Conservation (phyloP, 2,797 vertebrate genomes). For the Enteromius trimaculatus region DNA sequence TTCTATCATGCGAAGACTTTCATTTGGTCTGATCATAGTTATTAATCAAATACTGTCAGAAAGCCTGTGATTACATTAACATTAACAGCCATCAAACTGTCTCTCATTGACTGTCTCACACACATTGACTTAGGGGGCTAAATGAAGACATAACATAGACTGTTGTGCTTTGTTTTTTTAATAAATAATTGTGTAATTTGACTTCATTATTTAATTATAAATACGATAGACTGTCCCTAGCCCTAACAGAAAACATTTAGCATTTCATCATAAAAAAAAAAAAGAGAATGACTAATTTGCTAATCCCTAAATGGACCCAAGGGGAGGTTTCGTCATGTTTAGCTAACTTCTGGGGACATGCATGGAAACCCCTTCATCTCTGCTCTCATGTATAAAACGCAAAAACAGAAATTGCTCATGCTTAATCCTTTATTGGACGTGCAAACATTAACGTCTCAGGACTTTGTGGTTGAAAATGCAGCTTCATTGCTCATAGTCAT, state of each 20-base stretch:
- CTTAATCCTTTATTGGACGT: neutral
- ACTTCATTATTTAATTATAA: neutral
- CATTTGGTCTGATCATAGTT: conserved; percentile 55
- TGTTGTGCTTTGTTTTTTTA: neutral
- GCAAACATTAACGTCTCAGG: neutral
- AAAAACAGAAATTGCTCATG: neutral
- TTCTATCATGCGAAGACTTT: conserved; percentile 35
- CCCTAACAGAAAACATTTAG: neutral
- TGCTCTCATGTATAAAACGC: neutral
- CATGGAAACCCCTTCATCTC: neutral
- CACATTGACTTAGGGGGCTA: neutral
- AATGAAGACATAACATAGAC: neutral
- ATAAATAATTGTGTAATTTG: neutral
- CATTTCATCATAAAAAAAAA: neutral
- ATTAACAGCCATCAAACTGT: conserved; percentile 50
- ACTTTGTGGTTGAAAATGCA: neutral
- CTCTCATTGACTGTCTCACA: neutral
- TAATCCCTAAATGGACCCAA: neutral
- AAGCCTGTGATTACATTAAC: conserved; percentile 57
- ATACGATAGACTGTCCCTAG: neutral
- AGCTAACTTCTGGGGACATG: neutral
- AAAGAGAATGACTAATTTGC: neutral
- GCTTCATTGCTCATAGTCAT: conserved; percentile 7
- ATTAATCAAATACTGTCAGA: conserved; percentile 52
- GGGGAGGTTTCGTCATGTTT: neutral